Evolutionary conservation across 2,888 invertebrate genomes (phyloP), one percentile per base, ranked within the genome.

Genomic region (Xestia c-nigrum): DNA sequence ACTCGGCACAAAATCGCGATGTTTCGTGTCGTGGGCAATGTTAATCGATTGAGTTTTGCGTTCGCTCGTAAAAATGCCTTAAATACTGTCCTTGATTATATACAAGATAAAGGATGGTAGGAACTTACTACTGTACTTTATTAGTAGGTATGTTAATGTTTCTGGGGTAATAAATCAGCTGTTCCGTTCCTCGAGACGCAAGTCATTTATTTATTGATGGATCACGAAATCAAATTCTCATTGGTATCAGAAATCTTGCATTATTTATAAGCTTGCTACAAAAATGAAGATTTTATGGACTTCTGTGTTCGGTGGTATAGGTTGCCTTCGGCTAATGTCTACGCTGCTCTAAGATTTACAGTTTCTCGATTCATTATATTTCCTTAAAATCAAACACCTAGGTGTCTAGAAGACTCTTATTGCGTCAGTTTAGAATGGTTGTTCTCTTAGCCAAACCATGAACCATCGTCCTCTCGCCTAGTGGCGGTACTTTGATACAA

Each of bases 11-110:
- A 77, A 85, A 82, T 88, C 52, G 73, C 79, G 65, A 69, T 74
- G 40, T 80, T 83, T 84, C 84, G 72, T 86, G 80, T 71, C 61
- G 38, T 72, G 43, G 16, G 73, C 71, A 76, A 75, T 67, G 66
- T 69, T 76, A 73, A 84, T 78, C 81, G 81, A 81, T 78, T 78
- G 0, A 59, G 64, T 81, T 83, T 80, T 76, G 76, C 55, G 55
- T 79, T 83, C 43, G 74, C 81, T 87, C 75, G 77, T 83, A 78
- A 85, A 88, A 84, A 85, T 81, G 61, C 64, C 75, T 76, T 78
- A 76, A 76, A 70, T 74, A 50, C 70, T 78, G 76, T 47, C 65
- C 76, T 64, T 72, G 86, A 82, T 80, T 76, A 64, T 52, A 31
- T 21, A 31, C 1, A 69, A 73, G 47, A 55, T 63, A 75, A 77